A percentile compares a stretch with the other conserved stretches of the same genome.
Evolutionary conservation across 35 echinoderm and acorn worm species (phyloP).

Genomic region (Anneissia japonica): DNA sequence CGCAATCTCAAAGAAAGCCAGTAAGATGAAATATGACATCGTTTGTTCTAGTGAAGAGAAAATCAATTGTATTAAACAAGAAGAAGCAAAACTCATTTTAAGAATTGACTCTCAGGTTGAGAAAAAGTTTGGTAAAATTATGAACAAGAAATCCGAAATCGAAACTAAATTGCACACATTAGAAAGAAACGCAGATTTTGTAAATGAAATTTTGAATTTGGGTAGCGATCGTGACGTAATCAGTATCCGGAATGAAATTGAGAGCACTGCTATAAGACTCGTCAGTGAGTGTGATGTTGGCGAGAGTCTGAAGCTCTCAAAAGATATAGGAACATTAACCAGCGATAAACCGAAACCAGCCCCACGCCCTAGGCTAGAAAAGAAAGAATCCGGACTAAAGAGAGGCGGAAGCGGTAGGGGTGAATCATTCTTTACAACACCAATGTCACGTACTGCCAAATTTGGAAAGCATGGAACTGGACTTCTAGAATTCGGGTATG

Average conservation of each 20-base stretch:
- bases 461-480: background rate
- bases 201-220: background rate
- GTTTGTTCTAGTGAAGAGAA: background rate
- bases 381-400: background rate
- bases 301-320: background rate
- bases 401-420: background rate
- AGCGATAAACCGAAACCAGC: background rate
- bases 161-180: background rate
- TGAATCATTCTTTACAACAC: background rate
- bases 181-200: background rate
- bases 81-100: background rate
- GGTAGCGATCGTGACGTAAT: background rate
- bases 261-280: background rate
- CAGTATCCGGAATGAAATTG: background rate
- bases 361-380: background rate
- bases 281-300: background rate
- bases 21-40: background rate
- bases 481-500: background rate
- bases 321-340: background rate
- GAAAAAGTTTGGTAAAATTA: background rate
- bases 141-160: background rate
- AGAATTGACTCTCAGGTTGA: background rate
- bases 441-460: background rate
- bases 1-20: background rate
- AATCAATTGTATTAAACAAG: background rate